A percentile compares a stretch with the other conserved stretches of the same genome.
Conservation (phyloP, 1,140 invertebrate genomes). For the Phymorhynchus buccinoides region DNA sequence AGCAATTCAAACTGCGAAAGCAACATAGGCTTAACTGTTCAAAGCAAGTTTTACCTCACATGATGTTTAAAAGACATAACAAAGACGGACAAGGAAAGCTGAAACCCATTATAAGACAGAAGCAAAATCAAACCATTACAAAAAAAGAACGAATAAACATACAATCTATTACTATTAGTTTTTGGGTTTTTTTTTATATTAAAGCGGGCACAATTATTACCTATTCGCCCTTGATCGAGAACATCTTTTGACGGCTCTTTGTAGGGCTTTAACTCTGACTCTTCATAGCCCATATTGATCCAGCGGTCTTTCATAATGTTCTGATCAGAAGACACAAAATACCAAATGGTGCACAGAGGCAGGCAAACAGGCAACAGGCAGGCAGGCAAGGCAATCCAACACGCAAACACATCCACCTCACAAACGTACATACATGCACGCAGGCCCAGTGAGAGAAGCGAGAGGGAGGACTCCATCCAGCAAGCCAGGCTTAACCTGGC, state of each 20-base stretch:
- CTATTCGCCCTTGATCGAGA: slow-evolving; percentile 95
- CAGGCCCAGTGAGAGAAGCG: slow-evolving; percentile 35
- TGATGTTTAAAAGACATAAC: too few species aligned
- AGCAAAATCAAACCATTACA: background rate
- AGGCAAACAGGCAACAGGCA: slow-evolving; percentile 43
- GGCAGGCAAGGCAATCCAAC: too few species aligned
- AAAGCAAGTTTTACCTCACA: too few species aligned
- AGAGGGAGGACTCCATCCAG: slow-evolving; percentile 36
- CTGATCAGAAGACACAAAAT: slow-evolving; percentile 67
- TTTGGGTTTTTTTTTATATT: too few species aligned
- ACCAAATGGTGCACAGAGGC: slow-evolving; percentile 49
- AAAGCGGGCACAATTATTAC: slow-evolving; percentile 63
- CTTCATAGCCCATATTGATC: slow-evolving; percentile 73
- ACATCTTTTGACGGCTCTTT: slow-evolving; percentile 96
- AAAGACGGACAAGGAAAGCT: too few species aligned
- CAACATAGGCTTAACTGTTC: too few species aligned
- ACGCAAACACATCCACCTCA: too few species aligned
- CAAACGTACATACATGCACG: too few species aligned
- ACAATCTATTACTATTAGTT: slow-evolving; percentile 20
- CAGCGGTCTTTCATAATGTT: slow-evolving; percentile 73
- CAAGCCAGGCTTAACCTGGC: background rate
- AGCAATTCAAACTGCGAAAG: too few species aligned
- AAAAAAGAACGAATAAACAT: background rate
- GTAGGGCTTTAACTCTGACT: slow-evolving; percentile 95
- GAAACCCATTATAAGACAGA: background rate